These are phyloP conservation scores for Drosophila punjabiensis DNA, from an alignment of 1,140 invertebrate species.

Conservation along the genomic window DNA sequence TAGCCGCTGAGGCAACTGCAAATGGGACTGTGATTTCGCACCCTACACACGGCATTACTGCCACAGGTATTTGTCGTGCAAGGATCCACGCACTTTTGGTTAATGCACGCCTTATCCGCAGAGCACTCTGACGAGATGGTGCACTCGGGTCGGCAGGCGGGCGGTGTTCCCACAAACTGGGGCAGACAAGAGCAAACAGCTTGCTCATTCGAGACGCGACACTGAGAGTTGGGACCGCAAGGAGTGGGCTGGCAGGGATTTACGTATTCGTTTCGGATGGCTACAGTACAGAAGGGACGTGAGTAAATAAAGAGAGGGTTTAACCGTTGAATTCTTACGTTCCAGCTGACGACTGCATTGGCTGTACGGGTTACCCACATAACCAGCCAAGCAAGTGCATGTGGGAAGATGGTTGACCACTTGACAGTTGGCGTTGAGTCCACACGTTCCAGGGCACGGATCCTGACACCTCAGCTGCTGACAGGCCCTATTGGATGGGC, in stretches of 20 bases:
- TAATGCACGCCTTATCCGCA: slow-evolving; percentile 88
- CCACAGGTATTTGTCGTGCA: slow-evolving; percentile 90
- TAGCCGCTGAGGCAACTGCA: slow-evolving; percentile 89
- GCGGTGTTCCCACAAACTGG: slow-evolving; percentile 88
- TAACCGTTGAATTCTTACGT: slow-evolving; percentile 61
- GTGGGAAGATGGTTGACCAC: slow-evolving; percentile 90
- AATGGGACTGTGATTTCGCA: slow-evolving; percentile 91
- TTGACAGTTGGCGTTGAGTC: slow-evolving; percentile 90
- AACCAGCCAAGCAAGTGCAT: slow-evolving; percentile 90
- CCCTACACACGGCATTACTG: slow-evolving; percentile 89
- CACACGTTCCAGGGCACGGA: slow-evolving; percentile 91
- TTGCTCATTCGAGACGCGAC: slow-evolving; percentile 87
- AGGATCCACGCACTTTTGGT: slow-evolving; percentile 89
- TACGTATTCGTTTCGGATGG: slow-evolving; percentile 74
- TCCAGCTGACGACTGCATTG: slow-evolving; percentile 85
- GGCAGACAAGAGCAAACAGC: slow-evolving; percentile 89
- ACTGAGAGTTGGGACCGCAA: slow-evolving; percentile 89
- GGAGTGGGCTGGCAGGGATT: slow-evolving; percentile 89
- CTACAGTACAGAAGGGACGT: slow-evolving; percentile 62
- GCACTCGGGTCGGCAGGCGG: slow-evolving; percentile 89
- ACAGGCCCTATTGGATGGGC: slow-evolving; percentile 89
- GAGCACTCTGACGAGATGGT: slow-evolving; percentile 89
- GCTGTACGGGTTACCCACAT: slow-evolving; percentile 89
- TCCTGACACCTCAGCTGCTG: slow-evolving; percentile 90
- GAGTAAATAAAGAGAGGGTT: slow-evolving; percentile 10